phyloP scores from a whole-genome alignment of 1,140 invertebrate genomes.

The Glossosoma conforme region DNA sequence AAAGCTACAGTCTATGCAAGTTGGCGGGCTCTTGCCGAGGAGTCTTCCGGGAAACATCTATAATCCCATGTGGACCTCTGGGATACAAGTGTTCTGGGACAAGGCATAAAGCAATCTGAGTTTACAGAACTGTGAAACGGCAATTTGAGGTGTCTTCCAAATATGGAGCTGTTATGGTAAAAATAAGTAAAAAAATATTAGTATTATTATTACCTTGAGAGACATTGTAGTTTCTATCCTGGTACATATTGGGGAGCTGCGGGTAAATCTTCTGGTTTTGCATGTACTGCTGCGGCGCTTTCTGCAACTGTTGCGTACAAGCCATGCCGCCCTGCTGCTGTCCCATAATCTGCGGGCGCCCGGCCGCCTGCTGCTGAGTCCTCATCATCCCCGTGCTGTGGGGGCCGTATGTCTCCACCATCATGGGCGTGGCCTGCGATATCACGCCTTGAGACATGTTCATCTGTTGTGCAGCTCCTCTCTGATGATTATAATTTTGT shows the following conservation, averaged over 20 bases:
- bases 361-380: slow-evolving; percentile 9
- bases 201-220: slow-evolving; percentile 18
- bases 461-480: background rate
- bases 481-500: slow-evolving; percentile 1
- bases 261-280: slow-evolving; percentile 23
- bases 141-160: no score
- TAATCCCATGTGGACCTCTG: no score
- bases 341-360: background rate
- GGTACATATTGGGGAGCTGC: slow-evolving; percentile 17
- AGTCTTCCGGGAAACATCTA: no score
- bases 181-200: no score
- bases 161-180: no score
- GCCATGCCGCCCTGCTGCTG: no score
- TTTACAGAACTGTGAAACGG: no score
- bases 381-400: slow-evolving; percentile 15
- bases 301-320: slow-evolving; percentile 13
- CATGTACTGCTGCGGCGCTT: slow-evolving; percentile 24
- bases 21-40: no score
- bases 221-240: slow-evolving; percentile 25
- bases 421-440: slow-evolving; percentile 20
- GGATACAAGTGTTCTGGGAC: no score
- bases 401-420: slow-evolving; percentile 21
- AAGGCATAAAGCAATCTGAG: no score
- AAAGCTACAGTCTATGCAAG: no score
- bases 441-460: slow-evolving; percentile 7